Conservation (phyloP, 2,797 vertebrate species). For the Lagodon rhomboides region DNA sequence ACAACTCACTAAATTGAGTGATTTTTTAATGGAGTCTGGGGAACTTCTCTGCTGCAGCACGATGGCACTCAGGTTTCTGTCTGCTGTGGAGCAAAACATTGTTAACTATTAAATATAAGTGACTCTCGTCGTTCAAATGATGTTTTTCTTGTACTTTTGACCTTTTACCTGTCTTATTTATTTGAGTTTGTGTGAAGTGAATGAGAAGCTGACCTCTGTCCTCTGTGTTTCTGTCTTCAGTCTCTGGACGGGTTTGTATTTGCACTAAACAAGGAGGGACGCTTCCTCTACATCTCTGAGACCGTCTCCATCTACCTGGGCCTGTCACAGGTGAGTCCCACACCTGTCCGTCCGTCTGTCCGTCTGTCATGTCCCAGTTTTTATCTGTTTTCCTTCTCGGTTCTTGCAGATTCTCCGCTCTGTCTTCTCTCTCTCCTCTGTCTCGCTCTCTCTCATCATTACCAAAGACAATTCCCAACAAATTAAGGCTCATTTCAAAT, state of each 20-base stretch:
- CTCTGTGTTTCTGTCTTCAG: constrained; percentile 78
- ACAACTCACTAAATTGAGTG: too few species aligned
- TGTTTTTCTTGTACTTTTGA: too few species aligned
- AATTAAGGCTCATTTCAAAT: constrained; percentile 82
- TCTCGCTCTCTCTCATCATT: constrained; percentile 42
- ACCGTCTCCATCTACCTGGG: constrained; percentile 99
- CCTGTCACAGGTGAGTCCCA: constrained; percentile 95
- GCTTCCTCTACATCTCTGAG: constrained; percentile 99
- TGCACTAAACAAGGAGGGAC: constrained; percentile 99
- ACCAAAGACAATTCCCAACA: constrained; percentile 77
- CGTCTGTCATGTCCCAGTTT: not conserved
- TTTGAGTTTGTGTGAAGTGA: not conserved
- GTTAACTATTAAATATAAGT: too few species aligned
- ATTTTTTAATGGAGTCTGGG: too few species aligned
- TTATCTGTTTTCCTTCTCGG: not conserved
- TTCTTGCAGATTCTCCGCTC: constrained; percentile 2
- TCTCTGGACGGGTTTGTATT: constrained; percentile 99
- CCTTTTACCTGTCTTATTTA: too few species aligned
- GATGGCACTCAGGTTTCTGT: too few species aligned
- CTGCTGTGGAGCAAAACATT: too few species aligned
- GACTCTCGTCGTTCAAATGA: too few species aligned
- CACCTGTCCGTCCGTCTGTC: not conserved
- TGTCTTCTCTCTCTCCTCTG: not conserved
- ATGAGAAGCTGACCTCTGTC: not conserved
- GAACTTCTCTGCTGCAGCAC: too few species aligned